phyloP scores from a whole-genome alignment of 2,888 invertebrate genomes.

The Calameuta pallipes region DNA sequence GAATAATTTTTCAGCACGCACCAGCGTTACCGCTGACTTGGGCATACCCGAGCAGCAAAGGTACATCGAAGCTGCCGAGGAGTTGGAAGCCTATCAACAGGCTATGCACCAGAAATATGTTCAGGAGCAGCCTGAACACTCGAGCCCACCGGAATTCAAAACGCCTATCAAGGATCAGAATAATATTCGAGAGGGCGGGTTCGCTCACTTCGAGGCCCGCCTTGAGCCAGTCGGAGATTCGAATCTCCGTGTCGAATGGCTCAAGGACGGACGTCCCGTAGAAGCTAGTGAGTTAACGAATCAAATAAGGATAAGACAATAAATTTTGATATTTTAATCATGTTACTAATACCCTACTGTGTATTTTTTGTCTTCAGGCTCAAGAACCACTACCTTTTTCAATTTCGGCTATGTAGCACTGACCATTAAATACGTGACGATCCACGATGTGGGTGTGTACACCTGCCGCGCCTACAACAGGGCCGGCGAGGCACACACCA shows the following conservation, averaged over 20 bases:
- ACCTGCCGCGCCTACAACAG: slow-evolving; percentile 90
- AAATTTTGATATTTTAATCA: background rate
- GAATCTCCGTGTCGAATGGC: slow-evolving; percentile 90
- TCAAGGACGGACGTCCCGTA: slow-evolving; percentile 89
- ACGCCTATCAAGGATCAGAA: slow-evolving; percentile 89
- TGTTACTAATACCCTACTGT: background rate
- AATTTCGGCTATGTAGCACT: slow-evolving; percentile 96
- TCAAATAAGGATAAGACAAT: background rate
- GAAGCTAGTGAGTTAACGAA: slow-evolving; percentile 78
- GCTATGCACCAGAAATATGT: slow-evolving; percentile 84
- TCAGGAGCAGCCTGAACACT: slow-evolving; percentile 83
- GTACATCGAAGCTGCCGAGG: slow-evolving; percentile 92
- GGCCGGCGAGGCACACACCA: slow-evolving; percentile 86
- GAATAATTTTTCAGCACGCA: slow-evolving; percentile 69
- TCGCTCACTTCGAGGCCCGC: slow-evolving; percentile 95
- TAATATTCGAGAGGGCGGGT: slow-evolving; percentile 90
- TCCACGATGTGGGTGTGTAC: slow-evolving; percentile 90
- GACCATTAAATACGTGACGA: slow-evolving; percentile 90
- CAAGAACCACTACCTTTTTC: slow-evolving; percentile 91
- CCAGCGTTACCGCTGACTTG: slow-evolving; percentile 86
- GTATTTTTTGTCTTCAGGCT: slow-evolving; percentile 66
- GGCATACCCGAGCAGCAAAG: slow-evolving; percentile 91
- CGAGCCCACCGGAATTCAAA: slow-evolving; percentile 86
- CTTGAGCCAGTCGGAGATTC: slow-evolving; percentile 94
- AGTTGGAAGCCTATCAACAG: slow-evolving; percentile 89